Base-by-base conservation (phyloP, 2,797 vertebrate species). In the Sparus aurata region DNA sequence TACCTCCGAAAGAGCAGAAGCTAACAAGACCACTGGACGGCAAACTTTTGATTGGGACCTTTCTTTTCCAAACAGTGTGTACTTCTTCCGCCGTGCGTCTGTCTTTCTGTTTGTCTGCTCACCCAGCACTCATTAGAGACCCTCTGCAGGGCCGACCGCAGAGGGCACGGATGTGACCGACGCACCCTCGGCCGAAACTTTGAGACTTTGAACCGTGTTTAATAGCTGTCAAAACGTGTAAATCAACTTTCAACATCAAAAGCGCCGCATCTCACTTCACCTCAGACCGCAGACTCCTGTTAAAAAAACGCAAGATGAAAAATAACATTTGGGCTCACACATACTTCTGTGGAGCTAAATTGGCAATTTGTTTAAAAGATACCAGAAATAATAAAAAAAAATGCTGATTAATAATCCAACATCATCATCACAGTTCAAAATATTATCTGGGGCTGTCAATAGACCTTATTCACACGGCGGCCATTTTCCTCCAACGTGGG, bases 141-240 rank as follows among this genome's bases (percentile, higher is more conserved):
- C 58, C 62, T 82, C 41, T 47, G 65, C 63, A 69, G 78, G 66
- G 65, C 17, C 18, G 75, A 67, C 62, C 3, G 10, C 55, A 67
- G 59, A 67, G 73, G 45, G 16, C 67, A 73, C 46, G 53, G 64
- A 78, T 12, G 22, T 61, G 54, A 78, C 77, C 60, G 18, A 73
- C 67, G 69, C 71, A 85, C 79, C 65, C 68, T 70, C 38, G 55
- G 77, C 61, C 77, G 67, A 73, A 87, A 74, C 73, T 77, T 41
- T n/a, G n/a, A n/a, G 30, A 75, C 83, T 87, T 87, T 85, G 76
- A 89, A 88, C 80, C 80, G 43, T 80, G 55, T 82, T 87, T 85
- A 90, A 90, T 86, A 79, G 82, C 82, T 80, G 80, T 89, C 87
- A 87, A 85, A 87, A 78, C 57, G 43, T 76, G 67, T 87, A 77